A percentile compares a stretch with the other conserved stretches of the same genome.
Evolutionary conservation across 2,113 vertebrate species (phyloP).

Genomic region (Chiloscyllium plagiosum): DNA sequence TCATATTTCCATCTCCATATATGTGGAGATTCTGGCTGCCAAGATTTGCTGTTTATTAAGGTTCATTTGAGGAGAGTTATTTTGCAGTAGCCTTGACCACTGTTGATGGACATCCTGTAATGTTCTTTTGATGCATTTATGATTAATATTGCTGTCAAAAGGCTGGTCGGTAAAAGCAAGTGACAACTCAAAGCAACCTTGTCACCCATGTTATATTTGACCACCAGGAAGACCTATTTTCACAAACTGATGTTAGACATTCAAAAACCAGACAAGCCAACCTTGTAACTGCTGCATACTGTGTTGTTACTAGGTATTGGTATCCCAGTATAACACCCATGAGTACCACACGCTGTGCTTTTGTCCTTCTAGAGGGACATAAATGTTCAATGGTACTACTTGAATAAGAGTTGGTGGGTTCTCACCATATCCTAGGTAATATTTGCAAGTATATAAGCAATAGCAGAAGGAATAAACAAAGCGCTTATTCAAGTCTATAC

Average conservation of each 20-base stretch:
- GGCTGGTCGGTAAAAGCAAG: neutral
- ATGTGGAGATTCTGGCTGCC: neutral
- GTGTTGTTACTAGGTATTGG: neutral
- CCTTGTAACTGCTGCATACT: neutral
- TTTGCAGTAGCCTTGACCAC: neutral
- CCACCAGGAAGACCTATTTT: neutral
- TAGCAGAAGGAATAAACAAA: neutral
- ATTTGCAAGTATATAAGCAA: neutral
- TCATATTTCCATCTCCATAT: neutral
- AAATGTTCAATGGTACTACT: neutral
- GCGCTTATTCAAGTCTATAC: neutral
- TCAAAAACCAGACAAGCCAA: neutral
- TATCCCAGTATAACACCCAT: neutral
- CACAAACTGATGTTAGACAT: neutral
- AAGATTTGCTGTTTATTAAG: neutral
- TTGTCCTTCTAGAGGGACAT: neutral
- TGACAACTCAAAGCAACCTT: neutral
- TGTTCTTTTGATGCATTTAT: neutral
- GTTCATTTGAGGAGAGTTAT: neutral
- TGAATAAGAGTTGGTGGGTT: neutral
- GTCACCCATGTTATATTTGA: neutral
- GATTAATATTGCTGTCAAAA: neutral
- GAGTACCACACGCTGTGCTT: neutral
- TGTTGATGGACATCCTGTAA: neutral
- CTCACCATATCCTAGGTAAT: neutral